Base-by-base conservation (phyloP, 2,888 invertebrate species). In the Diadegma fenestrale region DNA sequence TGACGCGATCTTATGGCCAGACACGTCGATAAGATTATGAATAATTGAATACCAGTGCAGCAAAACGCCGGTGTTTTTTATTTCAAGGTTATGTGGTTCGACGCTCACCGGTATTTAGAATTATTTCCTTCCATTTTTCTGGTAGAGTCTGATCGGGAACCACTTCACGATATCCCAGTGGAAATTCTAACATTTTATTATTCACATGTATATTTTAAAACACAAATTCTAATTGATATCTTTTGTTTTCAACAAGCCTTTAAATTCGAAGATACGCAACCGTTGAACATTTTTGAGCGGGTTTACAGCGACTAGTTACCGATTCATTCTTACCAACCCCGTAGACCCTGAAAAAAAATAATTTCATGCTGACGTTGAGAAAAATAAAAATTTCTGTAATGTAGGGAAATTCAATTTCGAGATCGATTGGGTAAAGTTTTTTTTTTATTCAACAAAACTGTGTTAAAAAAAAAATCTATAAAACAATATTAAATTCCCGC, bases 51-150 rank as follows among this genome's bases (percentile, higher is more conserved):
- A 26, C 4, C n/a, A 14, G 3, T 14, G 17, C 19, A 30, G 6
- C 5, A 22, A 72, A 82, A 80, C 68, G 43, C 63, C 76, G 68
- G 51, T 72, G 8, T 19, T 68, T 37, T 5, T 12, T 14, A 61
- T 12, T 12, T 30, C 10, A 61, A 88, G 92, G 92, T 92, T 92
- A 90, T 82, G 80, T 69, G 37, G 19, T 71, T 72, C 45, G 41
- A 68, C 64, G 88, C 90, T 88, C 92, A 97, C 98, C 98, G 89
- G 97, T 97, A 93, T 97, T 97, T 86, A 98, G 94, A 41, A 95
- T 95, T 69, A 98, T 95, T 95, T 98, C 97, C 92, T 96, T 96
- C 97, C 97, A 98, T 94, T 97, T 96, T 88, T 97, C 97, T 1
- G 96, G 95, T 80, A 96, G 94, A 63, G 96, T 96, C 94, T 97